phyloP scores from a whole-genome alignment of 1,140 invertebrate genomes.

The Helicoverpa zea region DNA sequence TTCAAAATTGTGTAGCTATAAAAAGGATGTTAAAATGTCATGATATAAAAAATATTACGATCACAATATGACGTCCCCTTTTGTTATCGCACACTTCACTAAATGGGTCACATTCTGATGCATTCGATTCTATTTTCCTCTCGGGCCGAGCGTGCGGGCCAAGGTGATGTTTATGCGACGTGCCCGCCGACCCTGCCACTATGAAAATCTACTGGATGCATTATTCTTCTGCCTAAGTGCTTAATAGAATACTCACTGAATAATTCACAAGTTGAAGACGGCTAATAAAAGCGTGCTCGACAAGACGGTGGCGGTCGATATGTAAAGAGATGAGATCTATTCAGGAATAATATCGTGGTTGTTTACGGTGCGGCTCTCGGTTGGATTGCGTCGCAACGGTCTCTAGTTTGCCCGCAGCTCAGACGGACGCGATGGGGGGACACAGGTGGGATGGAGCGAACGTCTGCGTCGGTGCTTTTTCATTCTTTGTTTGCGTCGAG shows the following conservation, averaged over 20 bases:
- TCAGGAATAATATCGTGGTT: slow-evolving; percentile 76
- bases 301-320: slow-evolving; percentile 74
- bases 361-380: slow-evolving; percentile 74
- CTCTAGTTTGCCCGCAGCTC: slow-evolving; percentile 67
- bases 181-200: slow-evolving; percentile 57
- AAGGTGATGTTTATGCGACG: slow-evolving; percentile 67
- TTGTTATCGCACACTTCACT: slow-evolving; percentile 35
- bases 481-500: slow-evolving; percentile 82
- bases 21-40: slow-evolving; percentile 23
- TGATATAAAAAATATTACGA: slow-evolving; percentile 27
- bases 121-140: slow-evolving; percentile 56
- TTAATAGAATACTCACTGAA: slow-evolving; percentile 78
- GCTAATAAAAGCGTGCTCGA: slow-evolving; percentile 77
- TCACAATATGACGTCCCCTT: slow-evolving; percentile 15
- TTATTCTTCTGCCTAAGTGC: slow-evolving; percentile 76
- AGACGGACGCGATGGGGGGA: slow-evolving; percentile 66
- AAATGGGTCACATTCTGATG: slow-evolving; percentile 49
- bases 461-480: slow-evolving; percentile 80
- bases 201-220: slow-evolving; percentile 75
- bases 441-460: slow-evolving; percentile 73
- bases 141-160: slow-evolving; percentile 51
- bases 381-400: slow-evolving; percentile 60
- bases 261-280: slow-evolving; percentile 74
- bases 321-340: slow-evolving; percentile 79
- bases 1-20: not conserved